Base-by-base conservation (phyloP, 2,797 vertebrate genomes). In the Prionace glauca region DNA sequence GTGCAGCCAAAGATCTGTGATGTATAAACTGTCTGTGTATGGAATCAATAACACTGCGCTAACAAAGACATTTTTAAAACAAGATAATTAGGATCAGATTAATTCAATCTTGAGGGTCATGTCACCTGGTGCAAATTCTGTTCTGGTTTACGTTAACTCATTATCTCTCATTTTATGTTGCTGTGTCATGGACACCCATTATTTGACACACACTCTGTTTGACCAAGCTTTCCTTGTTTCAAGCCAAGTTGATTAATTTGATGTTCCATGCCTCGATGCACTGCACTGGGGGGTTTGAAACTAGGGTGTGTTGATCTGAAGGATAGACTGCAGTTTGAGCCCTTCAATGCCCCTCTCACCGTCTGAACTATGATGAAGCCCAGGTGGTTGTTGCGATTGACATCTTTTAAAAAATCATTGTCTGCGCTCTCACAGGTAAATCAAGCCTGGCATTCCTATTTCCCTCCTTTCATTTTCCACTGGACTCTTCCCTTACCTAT, bases 31-130 rank as follows among this genome's bases (percentile, higher is more conserved):
- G 29, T 69, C 62, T 41, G 90, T 92, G 36, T 92, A 69, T 92
- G 90, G 90, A 69, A 92, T 69, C 65, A 92, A 92, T 92, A 92
- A 41, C 26, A 69, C 90, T 8, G 22, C 41, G 90, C 65, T 67
- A 4, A 92, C 90, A 92, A 92, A 36, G 65, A 69, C n/a, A 92
- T 67, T 69, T 92, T 24, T 67, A 12, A 92, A 92, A 92, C 65
- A 69, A 69, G n/a, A 41, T 92, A 92, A 92, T n/a, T 92, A 69
- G n/a, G 36, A 65, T 92, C n/a, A 69, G 90, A 92, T 92, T 41
- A 69, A 69, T 69, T 69, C 90, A 69, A 69, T 92, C 65, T 50
- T 67, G 36, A 41, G 8, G 62, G 18, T 92, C 32, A 41, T n/a
- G 90, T 92, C 69, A 92, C 90, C 65, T 14, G 22, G 65, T 69